Base-by-base conservation (phyloP, 1,140 invertebrate genomes). In the Goniozus legneri region DNA sequence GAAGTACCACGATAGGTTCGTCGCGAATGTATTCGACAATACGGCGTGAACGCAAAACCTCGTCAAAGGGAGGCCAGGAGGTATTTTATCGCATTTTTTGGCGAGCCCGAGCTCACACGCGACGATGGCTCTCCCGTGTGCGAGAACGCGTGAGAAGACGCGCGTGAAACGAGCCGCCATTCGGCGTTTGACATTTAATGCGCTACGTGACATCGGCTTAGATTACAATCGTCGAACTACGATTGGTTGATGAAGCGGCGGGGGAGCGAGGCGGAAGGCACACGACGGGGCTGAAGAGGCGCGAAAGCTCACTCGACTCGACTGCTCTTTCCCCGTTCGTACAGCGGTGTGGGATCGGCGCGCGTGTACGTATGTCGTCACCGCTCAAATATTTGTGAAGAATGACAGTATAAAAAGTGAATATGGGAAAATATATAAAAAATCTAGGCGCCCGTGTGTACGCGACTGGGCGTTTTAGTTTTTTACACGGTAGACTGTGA, bases 131-230 rank as follows among this genome's bases (percentile, higher is more conserved):
- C 41, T 20, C 35, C 16, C 40, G 35, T 21, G 30, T 4, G 31
- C 49, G 44, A 40, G 24, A 52, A 34, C n/a, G n/a, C n/a, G n/a
- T n/a, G n/a, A n/a, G n/a, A n/a, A n/a, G n/a, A 24, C 45, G 20
- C 44, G 12, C 49, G 22, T 44, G 56, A 52, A 56, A 60, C 44
- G 52, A 38, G 60, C 44, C 40, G 32, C 33, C 50, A 51, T 54
- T 61, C 56, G 60, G 63, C 58, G 58, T 64, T 64, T 64, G 58
- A 63, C 62, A 64, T 63, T 64, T 64, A 64, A 62, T 64, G 58
- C 60, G 46, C 52, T 35, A 42, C 53, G 50, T 54, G 48, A 43
- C 49, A 58, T 59, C 50, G 55, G 60, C 52, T 59, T 59, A 59
- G 56, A 59, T 59, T 58, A 59, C 55, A 54, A 58, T 58, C 57